A percentile compares a stretch with the other conserved stretches of the same genome.
phyloP scores from a whole-genome alignment of 2,888 invertebrate genomes.

The Leucophenga maculata region DNA sequence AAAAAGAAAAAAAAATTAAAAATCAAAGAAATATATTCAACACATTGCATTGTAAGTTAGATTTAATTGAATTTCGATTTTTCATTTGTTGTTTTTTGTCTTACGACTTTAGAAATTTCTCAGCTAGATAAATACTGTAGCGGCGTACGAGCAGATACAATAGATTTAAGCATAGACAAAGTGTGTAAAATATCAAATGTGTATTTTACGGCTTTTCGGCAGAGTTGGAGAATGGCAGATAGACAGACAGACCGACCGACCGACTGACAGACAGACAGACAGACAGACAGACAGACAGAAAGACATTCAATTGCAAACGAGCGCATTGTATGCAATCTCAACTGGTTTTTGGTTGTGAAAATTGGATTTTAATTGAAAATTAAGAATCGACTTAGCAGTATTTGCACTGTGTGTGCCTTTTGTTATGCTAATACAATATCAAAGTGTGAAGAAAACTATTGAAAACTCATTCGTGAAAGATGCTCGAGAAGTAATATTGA shows the following conservation, averaged over 20 bases:
- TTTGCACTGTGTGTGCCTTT: conserved; percentile 60
- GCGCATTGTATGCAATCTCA: not conserved
- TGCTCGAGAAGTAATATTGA: conserved; percentile 15
- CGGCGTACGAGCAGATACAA: conserved; percentile 5
- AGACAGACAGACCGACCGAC: not conserved
- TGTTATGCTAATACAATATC: conserved; percentile 55
- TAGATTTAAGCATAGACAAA: conserved; percentile 3
- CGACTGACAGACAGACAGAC: conserved; percentile 1
- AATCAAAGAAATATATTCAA: no score
- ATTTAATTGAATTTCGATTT: conserved; percentile 20
- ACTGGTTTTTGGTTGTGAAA: conserved; percentile 51
- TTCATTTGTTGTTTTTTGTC: not conserved
- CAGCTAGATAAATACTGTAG: not conserved
- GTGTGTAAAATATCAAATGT: conserved; percentile 8
- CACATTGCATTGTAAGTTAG: not conserved
- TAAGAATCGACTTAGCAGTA: conserved; percentile 65
- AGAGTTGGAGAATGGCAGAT: not conserved
- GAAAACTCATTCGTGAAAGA: not conserved
- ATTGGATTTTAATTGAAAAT: conserved; percentile 66
- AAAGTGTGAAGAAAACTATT: not conserved
- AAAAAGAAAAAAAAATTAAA: no score
- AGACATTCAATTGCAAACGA: conserved; percentile 25
- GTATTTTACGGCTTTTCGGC: conserved; percentile 16
- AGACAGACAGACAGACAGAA: not conserved
- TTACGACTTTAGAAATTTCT: no score